phyloP scores from a whole-genome alignment of 1,140 invertebrate species.

The Lycorma delicatula region DNA sequence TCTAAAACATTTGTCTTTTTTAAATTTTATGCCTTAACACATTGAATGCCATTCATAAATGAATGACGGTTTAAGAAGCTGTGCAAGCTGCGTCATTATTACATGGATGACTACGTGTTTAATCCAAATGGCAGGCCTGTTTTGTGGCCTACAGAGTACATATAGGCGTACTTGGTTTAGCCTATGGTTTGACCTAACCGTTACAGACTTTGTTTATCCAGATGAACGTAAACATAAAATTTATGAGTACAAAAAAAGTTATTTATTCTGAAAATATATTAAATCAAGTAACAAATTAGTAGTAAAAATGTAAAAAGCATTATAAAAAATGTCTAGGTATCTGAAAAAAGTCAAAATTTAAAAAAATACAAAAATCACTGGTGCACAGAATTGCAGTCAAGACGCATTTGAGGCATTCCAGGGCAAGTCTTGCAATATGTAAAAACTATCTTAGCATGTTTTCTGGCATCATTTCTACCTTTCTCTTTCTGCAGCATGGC shows the following conservation, averaged over 20 bases:
- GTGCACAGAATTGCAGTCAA: background rate
- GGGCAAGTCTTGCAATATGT: background rate
- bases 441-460: background rate
- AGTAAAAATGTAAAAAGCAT: background rate
- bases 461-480: slow-evolving; percentile 1
- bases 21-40: too few relatives aligned
- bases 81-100: background rate
- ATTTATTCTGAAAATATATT: background rate
- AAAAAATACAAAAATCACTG: background rate
- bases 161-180: background rate
- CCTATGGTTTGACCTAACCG: background rate
- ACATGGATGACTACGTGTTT: background rate
- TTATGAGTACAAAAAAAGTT: background rate
- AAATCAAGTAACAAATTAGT: background rate
- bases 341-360: background rate
- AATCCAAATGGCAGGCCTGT: background rate
- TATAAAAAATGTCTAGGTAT: background rate
- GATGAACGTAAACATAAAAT: background rate
- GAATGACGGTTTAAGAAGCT: too few relatives aligned
- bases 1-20: too few relatives aligned
- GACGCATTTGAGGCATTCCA: background rate
- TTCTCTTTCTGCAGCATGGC: background rate
- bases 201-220: background rate
- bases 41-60: too few relatives aligned
- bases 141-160: background rate